Conservation (phyloP, 2,113 vertebrate genomes). For the Tragelaphus imberbis region DNA sequence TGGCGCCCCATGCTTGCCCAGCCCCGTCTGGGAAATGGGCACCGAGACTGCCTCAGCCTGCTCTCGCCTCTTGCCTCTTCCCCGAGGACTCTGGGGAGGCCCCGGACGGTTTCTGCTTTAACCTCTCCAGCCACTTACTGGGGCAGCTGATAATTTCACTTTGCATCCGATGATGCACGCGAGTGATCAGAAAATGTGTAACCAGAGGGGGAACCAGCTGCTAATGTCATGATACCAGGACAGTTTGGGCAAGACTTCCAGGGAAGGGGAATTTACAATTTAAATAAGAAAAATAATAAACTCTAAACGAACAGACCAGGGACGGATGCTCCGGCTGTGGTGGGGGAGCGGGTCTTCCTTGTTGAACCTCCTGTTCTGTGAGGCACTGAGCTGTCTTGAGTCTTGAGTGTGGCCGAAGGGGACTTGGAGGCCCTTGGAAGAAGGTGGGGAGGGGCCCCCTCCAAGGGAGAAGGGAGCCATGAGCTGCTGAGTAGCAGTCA, state of each 20-base stretch:
- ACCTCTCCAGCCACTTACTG: background rate
- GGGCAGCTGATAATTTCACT: background rate
- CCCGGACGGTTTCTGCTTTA: background rate
- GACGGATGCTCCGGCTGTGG: background rate
- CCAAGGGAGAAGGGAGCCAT: background rate
- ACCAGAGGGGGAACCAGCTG: background rate
- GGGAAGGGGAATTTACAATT: constrained; percentile 55
- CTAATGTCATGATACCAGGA: constrained; percentile 7
- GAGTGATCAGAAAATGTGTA: background rate
- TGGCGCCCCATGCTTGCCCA: background rate
- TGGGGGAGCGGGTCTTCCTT: background rate
- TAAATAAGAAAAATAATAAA: constrained; percentile 68
- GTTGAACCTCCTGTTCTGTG: background rate
- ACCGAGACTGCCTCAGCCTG: background rate
- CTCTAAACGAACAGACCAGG: constrained; percentile 37
- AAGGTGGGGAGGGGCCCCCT: background rate
- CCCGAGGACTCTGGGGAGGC: background rate
- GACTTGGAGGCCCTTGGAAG: background rate
- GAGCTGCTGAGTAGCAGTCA: background rate
- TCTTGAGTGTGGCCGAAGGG: background rate
- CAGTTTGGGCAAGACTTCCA: constrained; percentile 43
- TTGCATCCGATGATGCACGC: background rate
- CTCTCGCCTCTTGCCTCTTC: background rate
- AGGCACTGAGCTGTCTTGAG: background rate
- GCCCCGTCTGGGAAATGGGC: background rate